Base-by-base conservation (phyloP, 2,113 vertebrate species). In the Calypte anna region DNA sequence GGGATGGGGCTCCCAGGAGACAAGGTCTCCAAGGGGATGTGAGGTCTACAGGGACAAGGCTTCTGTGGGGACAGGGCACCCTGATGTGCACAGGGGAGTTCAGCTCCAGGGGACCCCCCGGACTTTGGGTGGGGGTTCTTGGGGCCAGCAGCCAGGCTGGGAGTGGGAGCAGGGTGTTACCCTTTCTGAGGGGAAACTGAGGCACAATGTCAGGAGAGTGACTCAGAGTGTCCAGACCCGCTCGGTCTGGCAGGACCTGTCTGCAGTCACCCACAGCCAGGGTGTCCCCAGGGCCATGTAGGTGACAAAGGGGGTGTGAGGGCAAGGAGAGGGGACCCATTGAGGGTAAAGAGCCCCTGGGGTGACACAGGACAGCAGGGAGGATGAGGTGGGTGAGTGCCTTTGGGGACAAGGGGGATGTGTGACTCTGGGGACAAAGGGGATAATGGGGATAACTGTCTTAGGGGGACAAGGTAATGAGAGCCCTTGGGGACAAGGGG, bases 271-370 rank as follows among this genome's bases (percentile, higher is more conserved):
- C 61, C 51, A 74, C 33, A 0, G 59, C 44, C 6, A 1, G 33
- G 27, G 53, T 2, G 14, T 24, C 33, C 33, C 43, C 2, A 0
- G 23, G 40, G 67, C 46, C 43, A 9, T 11, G 43, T 0, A 3
- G 68, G 48, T 23, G 54, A 7, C 58, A 3, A 9, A 46, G 12
- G 0, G 55, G 33, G 30, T 70, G 62, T 20, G 0, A 11, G 9
- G 50, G 16, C 4, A 24, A 75, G n/a, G 19, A 2, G 1, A 18
- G 33, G 81, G 73, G 43, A 74, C 79, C 50, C 6, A 0, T 10
- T 0, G 2, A 11, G 51, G 70, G 22, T 27, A 16, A 68, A 7
- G 63, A 79, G 54, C 17, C 53, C 14, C 61, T 5, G 57, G 33
- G 43, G 70, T n/a, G 62, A 48, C 55, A 21, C n/a, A 33, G 53